Evolutionary conservation across 2,113 vertebrate genomes (phyloP).

Genomic region (Microcebus murinus): DNA sequence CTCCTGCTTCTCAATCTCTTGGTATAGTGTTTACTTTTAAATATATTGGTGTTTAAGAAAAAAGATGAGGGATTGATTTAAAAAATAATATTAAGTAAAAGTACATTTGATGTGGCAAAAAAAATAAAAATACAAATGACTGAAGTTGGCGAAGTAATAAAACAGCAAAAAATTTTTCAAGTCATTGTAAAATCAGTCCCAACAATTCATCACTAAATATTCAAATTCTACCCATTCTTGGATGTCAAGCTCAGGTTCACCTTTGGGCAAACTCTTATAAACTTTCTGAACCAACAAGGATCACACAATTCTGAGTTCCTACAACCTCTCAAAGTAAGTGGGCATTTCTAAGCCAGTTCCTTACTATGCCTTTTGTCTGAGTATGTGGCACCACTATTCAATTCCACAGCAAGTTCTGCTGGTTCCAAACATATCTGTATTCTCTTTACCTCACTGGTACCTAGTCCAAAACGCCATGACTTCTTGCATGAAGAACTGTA

Average conservation of each 20-base stretch:
- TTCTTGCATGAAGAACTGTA: not conserved
- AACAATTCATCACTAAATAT: not conserved
- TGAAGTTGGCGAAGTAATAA: not conserved
- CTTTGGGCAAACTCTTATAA: not conserved
- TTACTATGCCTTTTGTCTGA: accelerated
- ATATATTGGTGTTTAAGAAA: not conserved
- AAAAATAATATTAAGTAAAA: not conserved
- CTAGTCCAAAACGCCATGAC: not conserved
- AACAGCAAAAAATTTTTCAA: not conserved
- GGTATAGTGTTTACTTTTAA: not conserved
- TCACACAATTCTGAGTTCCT: not conserved
- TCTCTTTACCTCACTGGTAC: not conserved
- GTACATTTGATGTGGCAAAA: not conserved
- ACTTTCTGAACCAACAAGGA: not conserved
- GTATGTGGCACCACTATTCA: too few relatives aligned
- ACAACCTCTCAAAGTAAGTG: not conserved
- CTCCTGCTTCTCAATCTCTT: not conserved
- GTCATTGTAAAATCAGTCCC: not conserved
- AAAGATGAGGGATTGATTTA: not conserved
- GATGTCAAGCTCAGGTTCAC: not conserved
- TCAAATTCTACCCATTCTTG: not conserved
- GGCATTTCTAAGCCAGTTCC: not conserved
- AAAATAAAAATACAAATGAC: not conserved
- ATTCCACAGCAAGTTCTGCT: not conserved
- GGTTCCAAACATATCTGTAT: not conserved